These are phyloP conservation scores for Montipora efflorescens DNA, from an alignment of 64 coral and sea anemone genomes.

Conservation along the genomic window DNA sequence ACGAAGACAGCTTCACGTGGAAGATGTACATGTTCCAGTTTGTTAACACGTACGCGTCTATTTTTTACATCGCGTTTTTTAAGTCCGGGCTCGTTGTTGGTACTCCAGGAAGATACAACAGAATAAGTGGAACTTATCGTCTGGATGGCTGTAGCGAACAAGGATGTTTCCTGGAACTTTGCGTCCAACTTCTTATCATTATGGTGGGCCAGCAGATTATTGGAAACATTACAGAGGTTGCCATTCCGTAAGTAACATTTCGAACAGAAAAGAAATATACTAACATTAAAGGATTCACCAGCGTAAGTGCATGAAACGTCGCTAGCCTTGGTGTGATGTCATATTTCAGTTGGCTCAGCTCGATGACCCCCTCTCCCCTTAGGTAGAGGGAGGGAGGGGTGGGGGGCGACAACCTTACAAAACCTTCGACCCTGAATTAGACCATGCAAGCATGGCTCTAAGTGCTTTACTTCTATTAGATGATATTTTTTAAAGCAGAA, in stretches of 20 bases:
- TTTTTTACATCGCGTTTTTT: conserved; percentile 96
- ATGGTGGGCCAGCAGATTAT: conserved; percentile 79
- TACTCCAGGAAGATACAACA: conserved; percentile 75
- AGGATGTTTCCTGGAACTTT: conserved; percentile 72
- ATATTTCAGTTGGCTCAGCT: too few species aligned
- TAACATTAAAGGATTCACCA: too few species aligned
- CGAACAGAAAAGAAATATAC: not conserved
- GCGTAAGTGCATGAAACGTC: too few species aligned
- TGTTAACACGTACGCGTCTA: conserved; percentile 93
- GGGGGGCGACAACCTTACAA: too few species aligned
- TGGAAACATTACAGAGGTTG: conserved; percentile 71
- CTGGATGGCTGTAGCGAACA: conserved; percentile 74
- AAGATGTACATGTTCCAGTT: conserved; percentile 99
- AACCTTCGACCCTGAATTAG: too few species aligned
- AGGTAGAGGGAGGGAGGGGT: too few species aligned
- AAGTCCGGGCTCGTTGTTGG: conserved; percentile 88
- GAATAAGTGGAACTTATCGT: conserved; percentile 35
- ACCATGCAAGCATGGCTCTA: too few species aligned
- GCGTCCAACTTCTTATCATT: conserved; percentile 70
- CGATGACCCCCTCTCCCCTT: too few species aligned
- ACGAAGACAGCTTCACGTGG: conserved; percentile 90
- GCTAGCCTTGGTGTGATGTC: too few species aligned
- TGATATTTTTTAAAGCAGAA: too few species aligned
- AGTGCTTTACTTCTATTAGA: too few species aligned
- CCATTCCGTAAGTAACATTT: conserved; percentile 67